Percentiles rank a stretch among this genome's conserved stretches.
Conservation (phyloP, 2,888 invertebrate species). For the Pristionchus maxplancki region DNA sequence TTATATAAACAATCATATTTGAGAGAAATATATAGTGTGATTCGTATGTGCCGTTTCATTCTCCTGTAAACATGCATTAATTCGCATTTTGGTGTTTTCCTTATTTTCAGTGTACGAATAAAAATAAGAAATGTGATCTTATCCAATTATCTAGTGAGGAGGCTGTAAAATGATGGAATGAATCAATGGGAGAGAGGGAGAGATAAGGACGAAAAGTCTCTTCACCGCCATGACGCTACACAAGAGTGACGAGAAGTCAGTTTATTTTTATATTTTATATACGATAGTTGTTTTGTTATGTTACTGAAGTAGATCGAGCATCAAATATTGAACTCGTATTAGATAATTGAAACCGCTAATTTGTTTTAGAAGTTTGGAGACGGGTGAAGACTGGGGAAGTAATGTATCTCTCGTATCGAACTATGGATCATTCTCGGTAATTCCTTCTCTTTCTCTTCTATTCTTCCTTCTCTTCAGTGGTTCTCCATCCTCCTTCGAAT, state of each 20-base stretch:
- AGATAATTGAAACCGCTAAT: too few species aligned
- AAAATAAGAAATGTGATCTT: not conserved
- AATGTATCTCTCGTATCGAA: constrained; percentile 54
- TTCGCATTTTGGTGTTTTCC: not conserved
- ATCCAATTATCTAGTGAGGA: not conserved
- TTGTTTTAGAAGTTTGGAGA: not conserved
- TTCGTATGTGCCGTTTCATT: too few species aligned
- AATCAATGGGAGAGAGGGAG: constrained; percentile 23
- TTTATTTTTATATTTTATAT: not conserved
- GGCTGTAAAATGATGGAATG: constrained; percentile 33
- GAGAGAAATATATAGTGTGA: too few species aligned
- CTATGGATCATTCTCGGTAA: constrained; percentile 53
- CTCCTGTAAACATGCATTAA: not conserved
- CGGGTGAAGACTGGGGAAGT: constrained; percentile 56
- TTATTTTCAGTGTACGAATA: not conserved
- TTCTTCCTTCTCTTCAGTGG: too few species aligned
- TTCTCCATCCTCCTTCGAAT: constrained; percentile 22
- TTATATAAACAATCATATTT: too few species aligned
- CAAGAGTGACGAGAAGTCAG: constrained; percentile 31
- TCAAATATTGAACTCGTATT: too few species aligned
- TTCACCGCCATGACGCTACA: not conserved
- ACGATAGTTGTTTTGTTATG: not conserved
- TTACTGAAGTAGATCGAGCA: not conserved
- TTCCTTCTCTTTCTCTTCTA: too few species aligned
- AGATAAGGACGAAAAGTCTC: constrained; percentile 1